Base-by-base conservation (phyloP, 2,888 invertebrate genomes). In the Poecilus cupreus region DNA sequence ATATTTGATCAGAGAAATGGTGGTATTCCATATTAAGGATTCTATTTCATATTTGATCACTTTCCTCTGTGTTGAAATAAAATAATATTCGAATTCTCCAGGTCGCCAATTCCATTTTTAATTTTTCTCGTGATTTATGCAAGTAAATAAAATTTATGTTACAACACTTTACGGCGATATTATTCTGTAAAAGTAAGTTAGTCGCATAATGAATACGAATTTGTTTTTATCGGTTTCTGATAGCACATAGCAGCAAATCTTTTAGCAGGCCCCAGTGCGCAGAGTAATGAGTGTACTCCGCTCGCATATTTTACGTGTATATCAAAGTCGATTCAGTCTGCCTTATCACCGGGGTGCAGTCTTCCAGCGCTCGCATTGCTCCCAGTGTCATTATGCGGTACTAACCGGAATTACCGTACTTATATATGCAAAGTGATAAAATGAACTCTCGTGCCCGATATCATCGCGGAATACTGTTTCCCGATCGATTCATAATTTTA, bases 371-470 rank as follows among this genome's bases (percentile, higher is more conserved):
- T 64, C 24, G 26, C 20, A 24, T 13, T 18, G 64, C 43, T 64
- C 24, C 26, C 20, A 46, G 78, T 43, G 22, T 77, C 46, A 78
- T 78, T 78, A 78, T 78, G 78, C 78, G 78, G 78, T 68, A 64
- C 46, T 78, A 78, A 78, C 64, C 68, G 49, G 39, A 78, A 78
- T 68, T 64, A 64, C 78, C 16, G 13, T 32, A 24, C 78, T 60
- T 78, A 68, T 77, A 76, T 78, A 78, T 78, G 68, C 78, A 68
- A 24, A 26, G 49, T 49, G 68, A 78, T 78, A 54, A 68, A 75
- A 32, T 72, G 72, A 72, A 72, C 72, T 46, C 22, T 57, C 64
- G 64, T 68, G 37, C 37, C 16, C 32, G 64, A 68, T 68, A 68
- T 18, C 20, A 46, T 46, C 46, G 0, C 32, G 26, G 46, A 46